Evolutionary conservation across 1,140 invertebrate species (phyloP).

Genomic region (Pogonomyrmex californicus): DNA sequence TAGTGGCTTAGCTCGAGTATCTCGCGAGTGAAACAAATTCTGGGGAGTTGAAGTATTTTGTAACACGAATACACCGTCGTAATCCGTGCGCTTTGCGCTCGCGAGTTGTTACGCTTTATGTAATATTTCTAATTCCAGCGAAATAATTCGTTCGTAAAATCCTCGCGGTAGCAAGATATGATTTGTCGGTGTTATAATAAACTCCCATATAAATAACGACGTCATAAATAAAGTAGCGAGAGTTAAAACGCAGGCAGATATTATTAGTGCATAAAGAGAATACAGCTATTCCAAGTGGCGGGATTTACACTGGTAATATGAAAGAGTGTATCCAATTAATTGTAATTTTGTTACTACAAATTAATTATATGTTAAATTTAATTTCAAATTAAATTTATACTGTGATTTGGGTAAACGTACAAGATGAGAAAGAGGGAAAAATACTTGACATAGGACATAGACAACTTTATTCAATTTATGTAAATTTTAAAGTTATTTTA

Average conservation of each 20-base stretch:
- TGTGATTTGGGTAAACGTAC: too few relatives aligned
- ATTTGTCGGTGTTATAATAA: constrained; percentile 27
- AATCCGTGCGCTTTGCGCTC: constrained; percentile 21
- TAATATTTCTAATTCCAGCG: constrained; percentile 43
- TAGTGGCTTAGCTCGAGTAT: constrained; percentile 52
- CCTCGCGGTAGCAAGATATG: background rate
- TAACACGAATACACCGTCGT: constrained; percentile 43
- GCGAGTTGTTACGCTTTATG: constrained; percentile 23
- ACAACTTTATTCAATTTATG: constrained; percentile 1
- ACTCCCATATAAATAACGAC: background rate
- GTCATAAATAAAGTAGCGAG: background rate
- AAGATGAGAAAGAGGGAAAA: background rate
- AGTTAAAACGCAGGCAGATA: background rate
- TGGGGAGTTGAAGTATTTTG: constrained; percentile 53
- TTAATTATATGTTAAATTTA: background rate
- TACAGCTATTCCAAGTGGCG: background rate
- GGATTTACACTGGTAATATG: background rate
- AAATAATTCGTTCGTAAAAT: constrained; percentile 25
- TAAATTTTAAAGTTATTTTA: constrained; percentile 1
- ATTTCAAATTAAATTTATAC: background rate
- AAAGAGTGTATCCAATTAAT: background rate
- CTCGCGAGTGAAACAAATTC: constrained; percentile 57
- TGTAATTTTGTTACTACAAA: background rate
- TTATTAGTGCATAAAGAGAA: background rate
- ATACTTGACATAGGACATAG: background rate